Evolutionary conservation across 2,113 vertebrate genomes (phyloP), one percentile per base, ranked within the genome.

Genomic region (Lagopus leucura): DNA sequence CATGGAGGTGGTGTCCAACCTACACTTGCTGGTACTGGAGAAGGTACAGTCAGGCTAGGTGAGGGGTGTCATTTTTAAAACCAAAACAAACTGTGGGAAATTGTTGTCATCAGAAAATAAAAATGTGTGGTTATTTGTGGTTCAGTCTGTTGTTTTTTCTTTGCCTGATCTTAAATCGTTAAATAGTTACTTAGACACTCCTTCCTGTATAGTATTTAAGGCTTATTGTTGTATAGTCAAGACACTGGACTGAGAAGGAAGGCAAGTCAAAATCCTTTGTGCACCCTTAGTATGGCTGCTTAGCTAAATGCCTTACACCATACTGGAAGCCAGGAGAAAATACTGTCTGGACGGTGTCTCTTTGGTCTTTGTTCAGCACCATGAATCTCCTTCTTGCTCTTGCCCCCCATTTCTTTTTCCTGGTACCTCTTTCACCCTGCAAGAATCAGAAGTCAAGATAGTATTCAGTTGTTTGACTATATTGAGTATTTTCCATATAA

Each of bases 41-140:
- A 99, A 57, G 97, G 98, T 66, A 90, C 96, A 27, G 97, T 98
- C 58, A 98, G 97, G 92, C 96, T 99, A 66, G 98, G 99, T 99
- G 61, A 98, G 98, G 13, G 82, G 30, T 67, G 22, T 20, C 45
- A 38, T 13, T 52, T 94, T 61, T 90, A 57, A 91, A 89, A 70
- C 8, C 11, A 38, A 92, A 94, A 25, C 34, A 75, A 69, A 52
- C 48, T 69, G 52, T 22, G 14, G 65, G 80, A 80, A 40, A 8
- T 76, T 3, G 6, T 66, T 77, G 5, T 78, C 28, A 63, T 28
- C 79, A 42, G 42, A 45, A 79, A 82, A 24, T 60, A 36, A 57
- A 73, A 85, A 8, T 15, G 14, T 90, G n/a, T 50, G 22, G 24
- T 27, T 83, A 3, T 60, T 28, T 88, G 69, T 91, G 15, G 3